Base-by-base conservation (phyloP, 2,113 vertebrate genomes). In the Cebidichthys violaceus region DNA sequence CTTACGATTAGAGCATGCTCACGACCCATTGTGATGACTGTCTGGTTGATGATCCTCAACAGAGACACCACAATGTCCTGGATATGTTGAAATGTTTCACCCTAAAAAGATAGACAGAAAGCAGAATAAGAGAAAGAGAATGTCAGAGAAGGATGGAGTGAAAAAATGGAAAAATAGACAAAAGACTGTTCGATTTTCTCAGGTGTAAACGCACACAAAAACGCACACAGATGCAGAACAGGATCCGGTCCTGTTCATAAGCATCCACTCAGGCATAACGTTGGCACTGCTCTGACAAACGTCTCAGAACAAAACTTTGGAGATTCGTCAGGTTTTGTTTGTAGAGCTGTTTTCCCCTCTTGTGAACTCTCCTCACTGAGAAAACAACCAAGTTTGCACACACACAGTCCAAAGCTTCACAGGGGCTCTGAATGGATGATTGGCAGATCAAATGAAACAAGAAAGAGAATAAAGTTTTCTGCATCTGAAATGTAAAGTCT, bases 1-100 rank as follows among this genome's bases (percentile, higher is more conserved):
- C 98, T 99, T 88, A 99, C 98, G 54, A 96, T 99, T 80, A 98
- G 93, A 60, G 89, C 10, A 3, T 98, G 97, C 37, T 98, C 97
- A 80, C 97, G 92, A 13, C 96, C 96, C 97, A 99, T 98, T 0
- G 93, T 96, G 94, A 99, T 99, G 91, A 99, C 97, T 0, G 95
- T 97, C 77, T 81, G 88, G 94, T 98, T 99, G 87, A 99, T 98
- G 0, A 94, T 97, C 83, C 95, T 95, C 33, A 99, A 90, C 68
- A 99, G 91, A 85, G 97, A 96, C 11, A 95, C 93, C 93, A 97
- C 97, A 81, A 99, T 97, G 91, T 98, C 96, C 90, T 97, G 96
- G 90, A 97, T 95, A 45, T 99, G 98, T 43, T 96, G 90, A 84
- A 97, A 96, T 20, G 97, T 98, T 80, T 96, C 95, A 6, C 93